Conservation (phyloP, 2,888 invertebrate genomes). For the Phlogophora meticulosa region DNA sequence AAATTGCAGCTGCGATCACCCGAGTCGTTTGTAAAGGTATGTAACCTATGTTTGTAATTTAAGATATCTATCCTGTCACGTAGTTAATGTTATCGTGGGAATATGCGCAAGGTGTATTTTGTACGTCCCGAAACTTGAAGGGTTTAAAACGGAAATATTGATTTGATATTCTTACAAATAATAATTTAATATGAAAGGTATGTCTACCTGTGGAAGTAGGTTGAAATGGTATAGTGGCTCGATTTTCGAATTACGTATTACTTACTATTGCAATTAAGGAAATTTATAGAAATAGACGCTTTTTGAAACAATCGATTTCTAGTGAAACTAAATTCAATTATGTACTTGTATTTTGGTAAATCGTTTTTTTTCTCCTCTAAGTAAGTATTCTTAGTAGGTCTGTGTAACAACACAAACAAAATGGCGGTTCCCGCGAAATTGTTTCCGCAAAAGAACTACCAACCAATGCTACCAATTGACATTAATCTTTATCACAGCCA, state of each 20-base stretch:
- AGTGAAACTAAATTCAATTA: neutral
- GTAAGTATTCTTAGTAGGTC: too few relatives aligned
- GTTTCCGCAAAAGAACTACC: neutral
- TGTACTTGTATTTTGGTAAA: neutral
- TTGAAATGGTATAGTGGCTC: neutral
- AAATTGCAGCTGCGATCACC: constrained; percentile 57
- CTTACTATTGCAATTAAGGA: neutral
- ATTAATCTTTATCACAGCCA: constrained; percentile 17
- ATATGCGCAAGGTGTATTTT: constrained; percentile 75
- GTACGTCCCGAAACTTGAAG: constrained; percentile 44
- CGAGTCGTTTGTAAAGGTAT: constrained; percentile 21
- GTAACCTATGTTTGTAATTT: constrained; percentile 62
- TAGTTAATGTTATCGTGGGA: constrained; percentile 74
- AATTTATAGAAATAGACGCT: neutral
- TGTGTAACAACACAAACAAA: too few relatives aligned
- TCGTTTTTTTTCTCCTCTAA: too few relatives aligned
- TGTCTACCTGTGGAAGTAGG: constrained; percentile 31
- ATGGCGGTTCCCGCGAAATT: too few relatives aligned
- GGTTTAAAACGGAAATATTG: constrained; percentile 65
- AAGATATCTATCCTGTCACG: constrained; percentile 62
- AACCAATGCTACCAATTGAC: neutral
- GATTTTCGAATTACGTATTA: too few relatives aligned
- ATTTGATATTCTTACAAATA: constrained; percentile 59
- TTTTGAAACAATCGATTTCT: neutral
- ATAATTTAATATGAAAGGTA: constrained; percentile 26